A percentile compares a stretch with the other conserved stretches of the same genome.
Conservation (phyloP, 2,113 vertebrate species). For the Odocoileus hemionus region DNA sequence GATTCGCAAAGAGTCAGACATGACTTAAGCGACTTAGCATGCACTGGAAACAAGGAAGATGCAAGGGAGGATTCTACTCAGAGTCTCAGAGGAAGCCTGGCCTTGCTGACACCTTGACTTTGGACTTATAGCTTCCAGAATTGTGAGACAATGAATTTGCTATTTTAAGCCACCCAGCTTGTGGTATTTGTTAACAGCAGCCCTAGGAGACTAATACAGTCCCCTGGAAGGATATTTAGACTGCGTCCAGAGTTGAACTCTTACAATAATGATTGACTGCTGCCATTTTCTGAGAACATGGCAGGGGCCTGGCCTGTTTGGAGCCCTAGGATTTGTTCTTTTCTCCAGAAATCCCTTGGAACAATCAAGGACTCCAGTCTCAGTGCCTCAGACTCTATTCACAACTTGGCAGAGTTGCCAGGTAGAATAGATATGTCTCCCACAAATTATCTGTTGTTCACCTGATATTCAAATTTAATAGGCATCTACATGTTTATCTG, state of each 20-base stretch:
- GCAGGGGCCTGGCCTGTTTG: neutral
- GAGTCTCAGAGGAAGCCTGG: neutral
- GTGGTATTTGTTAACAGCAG: neutral
- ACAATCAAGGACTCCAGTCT: neutral
- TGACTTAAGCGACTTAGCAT: neutral
- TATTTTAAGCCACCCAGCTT: neutral
- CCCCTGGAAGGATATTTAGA: neutral
- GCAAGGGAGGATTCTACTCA: neutral
- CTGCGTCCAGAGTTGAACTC: neutral
- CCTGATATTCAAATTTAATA: slow-evolving; percentile 13
- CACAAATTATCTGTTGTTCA: neutral
- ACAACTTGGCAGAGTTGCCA: neutral
- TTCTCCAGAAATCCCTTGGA: neutral
- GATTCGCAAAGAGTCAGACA: neutral
- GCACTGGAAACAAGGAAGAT: neutral
- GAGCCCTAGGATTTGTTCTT: neutral
- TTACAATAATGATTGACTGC: neutral
- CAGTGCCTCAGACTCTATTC: neutral
- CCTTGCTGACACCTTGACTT: neutral
- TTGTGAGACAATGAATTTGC: neutral
- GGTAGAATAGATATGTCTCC: neutral
- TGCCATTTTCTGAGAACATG: neutral
- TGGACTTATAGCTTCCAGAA: neutral
- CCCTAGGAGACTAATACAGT: neutral
- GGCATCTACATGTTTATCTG: neutral